phyloP scores from a whole-genome alignment of 53 echinoderm and acorn worm species.

The Henricia sp. region DNA sequence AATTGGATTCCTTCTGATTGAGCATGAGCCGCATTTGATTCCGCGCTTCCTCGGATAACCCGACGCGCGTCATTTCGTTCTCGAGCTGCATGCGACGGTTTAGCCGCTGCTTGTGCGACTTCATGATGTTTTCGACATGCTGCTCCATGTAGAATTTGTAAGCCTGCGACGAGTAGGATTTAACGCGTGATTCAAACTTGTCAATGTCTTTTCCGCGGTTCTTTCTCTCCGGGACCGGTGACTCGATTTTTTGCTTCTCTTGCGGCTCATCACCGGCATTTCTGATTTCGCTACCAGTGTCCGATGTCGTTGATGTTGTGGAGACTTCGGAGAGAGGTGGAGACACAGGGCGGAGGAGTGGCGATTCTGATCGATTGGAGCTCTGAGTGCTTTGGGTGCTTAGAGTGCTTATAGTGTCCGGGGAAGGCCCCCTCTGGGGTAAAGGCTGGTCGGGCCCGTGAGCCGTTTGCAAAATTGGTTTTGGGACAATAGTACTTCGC shows the following conservation, averaged over 20 bases:
- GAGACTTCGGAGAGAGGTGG: slow-evolving; percentile 87
- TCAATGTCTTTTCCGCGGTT: slow-evolving; percentile 71
- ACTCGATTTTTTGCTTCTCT: slow-evolving; percentile 92
- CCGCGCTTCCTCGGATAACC: slow-evolving; percentile 83
- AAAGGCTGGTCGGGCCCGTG: slow-evolving; percentile 91
- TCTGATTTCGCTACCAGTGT: slow-evolving; percentile 66
- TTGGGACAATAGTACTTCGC: slow-evolving; percentile 79
- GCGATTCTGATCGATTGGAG: slow-evolving; percentile 89
- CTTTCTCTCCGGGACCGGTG: slow-evolving; percentile 90
- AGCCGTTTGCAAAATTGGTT: slow-evolving; percentile 94
- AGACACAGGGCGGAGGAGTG: slow-evolving; percentile 64
- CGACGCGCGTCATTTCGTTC: slow-evolving; percentile 91
- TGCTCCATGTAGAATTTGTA: slow-evolving; percentile 99
- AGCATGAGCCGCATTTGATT: slow-evolving; percentile 98
- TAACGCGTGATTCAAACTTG: slow-evolving; percentile 81
- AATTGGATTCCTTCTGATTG: slow-evolving; percentile 97
- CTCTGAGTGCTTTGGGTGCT: slow-evolving; percentile 88
- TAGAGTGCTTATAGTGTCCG: slow-evolving; percentile 94
- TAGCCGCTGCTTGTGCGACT: slow-evolving; percentile 80
- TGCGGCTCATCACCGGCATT: slow-evolving; percentile 58
- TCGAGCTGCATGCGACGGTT: slow-evolving; percentile 91
- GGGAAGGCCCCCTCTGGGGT: slow-evolving; percentile 83
- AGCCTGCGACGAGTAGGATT: slow-evolving; percentile 88
- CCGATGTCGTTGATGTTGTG: slow-evolving; percentile 71
- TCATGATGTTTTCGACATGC: slow-evolving; percentile 97